These are phyloP conservation scores for Netelia virgata DNA, from an alignment of 2,888 invertebrate genomes.

Conservation along the genomic window DNA sequence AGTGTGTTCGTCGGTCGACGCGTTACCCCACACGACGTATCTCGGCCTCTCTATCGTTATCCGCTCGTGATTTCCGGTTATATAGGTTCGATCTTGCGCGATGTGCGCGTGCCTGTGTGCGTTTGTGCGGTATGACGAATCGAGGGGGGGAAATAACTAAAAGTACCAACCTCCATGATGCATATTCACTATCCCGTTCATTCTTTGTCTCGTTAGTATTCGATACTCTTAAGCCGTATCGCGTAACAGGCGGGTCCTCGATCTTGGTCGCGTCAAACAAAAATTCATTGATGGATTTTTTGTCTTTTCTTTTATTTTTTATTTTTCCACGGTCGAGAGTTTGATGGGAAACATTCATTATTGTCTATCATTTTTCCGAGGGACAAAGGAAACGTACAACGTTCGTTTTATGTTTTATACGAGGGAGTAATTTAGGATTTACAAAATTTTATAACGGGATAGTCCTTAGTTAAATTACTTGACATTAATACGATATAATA, in stretches of 20 bases:
- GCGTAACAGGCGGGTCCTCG: background rate
- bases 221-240: constrained; percentile 20
- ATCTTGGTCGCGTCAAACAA: constrained; percentile 24
- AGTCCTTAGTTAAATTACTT: background rate
- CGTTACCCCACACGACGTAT: constrained; percentile 1
- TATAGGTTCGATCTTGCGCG: constrained; percentile 10
- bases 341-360: background rate
- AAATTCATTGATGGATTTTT: background rate
- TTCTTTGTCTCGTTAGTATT: constrained; percentile 38
- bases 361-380: constrained; percentile 1
- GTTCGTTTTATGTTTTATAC: no score
- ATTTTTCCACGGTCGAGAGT: background rate
- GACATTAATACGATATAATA: no score
- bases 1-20: constrained; percentile 62
- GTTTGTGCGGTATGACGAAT: constrained; percentile 31
- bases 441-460: background rate
- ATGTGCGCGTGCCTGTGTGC: background rate
- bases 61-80: constrained; percentile 50
- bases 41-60: constrained; percentile 53
- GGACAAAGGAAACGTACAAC: background rate
- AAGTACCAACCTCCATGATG: constrained; percentile 54
- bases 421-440: background rate
- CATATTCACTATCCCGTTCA: constrained; percentile 57
- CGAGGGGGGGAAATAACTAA: constrained; percentile 44
- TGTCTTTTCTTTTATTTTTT: background rate